Base-by-base conservation (phyloP, 1,140 invertebrate genomes). In the Bombus consobrinus region DNA sequence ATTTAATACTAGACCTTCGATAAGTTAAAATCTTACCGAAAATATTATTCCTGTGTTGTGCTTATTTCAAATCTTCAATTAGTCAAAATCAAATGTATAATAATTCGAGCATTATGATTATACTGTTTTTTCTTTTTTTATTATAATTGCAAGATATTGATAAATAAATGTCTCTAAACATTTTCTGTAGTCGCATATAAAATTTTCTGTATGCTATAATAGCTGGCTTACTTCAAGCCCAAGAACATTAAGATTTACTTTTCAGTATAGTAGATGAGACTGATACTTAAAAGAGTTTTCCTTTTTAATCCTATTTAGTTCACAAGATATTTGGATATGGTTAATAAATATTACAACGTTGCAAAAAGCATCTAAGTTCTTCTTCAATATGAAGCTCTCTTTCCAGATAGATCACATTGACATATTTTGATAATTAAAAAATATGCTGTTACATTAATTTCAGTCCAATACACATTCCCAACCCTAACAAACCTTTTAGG, bases 391-490 rank as follows among this genome's bases (percentile, higher is more conserved):
- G 87, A 91, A 91, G 87, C 87, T 88, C 75, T 85, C 81, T 88
- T 82, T 86, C 80, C 87, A 81, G 77, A 74, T 84, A 85, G 85
- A 90, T 86, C 83, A 81, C 87, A 64, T 90, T 77, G 71, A 90
- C 82, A 90, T 81, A 85, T 87, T 83, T 88, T 72, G 83, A 87
- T 77, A 78, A 88, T 90, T 90, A 90, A 90, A 90, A 90, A 88
- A 88, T 90, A 90, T 88, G 77, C 64, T 71, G 75, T 83, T 91
- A 90, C 64, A 86, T 88, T 87, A 88, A 91, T 90, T 91, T 91
- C 90, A 90, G 89, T 91, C 90, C 89, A 91, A 91, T 91, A 91
- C 90, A 91, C 90, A 90, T 91, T 90, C 89, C 90, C 90, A 90
- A 89, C 81, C 72, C 85, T 77, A 88, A 88, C 80, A 90, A 89